A percentile compares a stretch with the other conserved stretches of the same genome.
Conservation (phyloP, 2,797 vertebrate genomes). For the Spondyliosoma cantharus region DNA sequence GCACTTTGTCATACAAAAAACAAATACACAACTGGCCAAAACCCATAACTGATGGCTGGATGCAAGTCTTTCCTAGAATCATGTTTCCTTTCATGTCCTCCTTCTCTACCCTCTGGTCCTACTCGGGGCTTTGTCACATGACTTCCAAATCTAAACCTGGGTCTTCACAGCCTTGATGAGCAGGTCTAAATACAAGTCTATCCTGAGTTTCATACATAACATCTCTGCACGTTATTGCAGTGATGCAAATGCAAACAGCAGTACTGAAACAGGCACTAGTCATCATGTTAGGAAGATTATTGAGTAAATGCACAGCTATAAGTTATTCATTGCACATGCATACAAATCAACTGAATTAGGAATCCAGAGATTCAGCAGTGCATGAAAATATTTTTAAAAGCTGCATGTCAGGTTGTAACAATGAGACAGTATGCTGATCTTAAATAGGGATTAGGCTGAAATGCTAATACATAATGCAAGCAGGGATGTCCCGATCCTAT, state of each 20-base stretch:
- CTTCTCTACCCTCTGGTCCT: neutral
- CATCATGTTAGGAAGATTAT: neutral
- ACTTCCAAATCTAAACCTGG: slow-evolving; percentile 9
- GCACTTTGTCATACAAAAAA: slow-evolving; percentile 19
- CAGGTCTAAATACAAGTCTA: slow-evolving; percentile 40
- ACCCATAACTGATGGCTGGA: neutral
- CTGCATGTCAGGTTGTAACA: neutral
- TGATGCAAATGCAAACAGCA: slow-evolving; percentile 6
- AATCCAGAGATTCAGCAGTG: neutral
- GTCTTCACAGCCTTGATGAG: slow-evolving; percentile 17
- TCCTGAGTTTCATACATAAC: slow-evolving; percentile 9
- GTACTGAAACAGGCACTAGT: neutral
- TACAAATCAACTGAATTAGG: neutral
- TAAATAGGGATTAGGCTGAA: slow-evolving; percentile 6
- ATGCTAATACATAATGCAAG: neutral
- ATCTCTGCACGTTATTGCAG: slow-evolving; percentile 4
- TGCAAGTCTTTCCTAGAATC: neutral
- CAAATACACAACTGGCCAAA: neutral
- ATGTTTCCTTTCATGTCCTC: neutral
- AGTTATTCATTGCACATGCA: neutral
- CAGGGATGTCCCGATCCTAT: too few species aligned
- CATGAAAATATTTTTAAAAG: slow-evolving; percentile 8
- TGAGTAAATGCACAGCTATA: neutral
- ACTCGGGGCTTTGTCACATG: slow-evolving; percentile 2
- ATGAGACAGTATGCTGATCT: neutral